Evolutionary conservation across 2,797 vertebrate genomes (phyloP), one percentile per base, ranked within the genome.

Genomic region (Menidia menidia): DNA sequence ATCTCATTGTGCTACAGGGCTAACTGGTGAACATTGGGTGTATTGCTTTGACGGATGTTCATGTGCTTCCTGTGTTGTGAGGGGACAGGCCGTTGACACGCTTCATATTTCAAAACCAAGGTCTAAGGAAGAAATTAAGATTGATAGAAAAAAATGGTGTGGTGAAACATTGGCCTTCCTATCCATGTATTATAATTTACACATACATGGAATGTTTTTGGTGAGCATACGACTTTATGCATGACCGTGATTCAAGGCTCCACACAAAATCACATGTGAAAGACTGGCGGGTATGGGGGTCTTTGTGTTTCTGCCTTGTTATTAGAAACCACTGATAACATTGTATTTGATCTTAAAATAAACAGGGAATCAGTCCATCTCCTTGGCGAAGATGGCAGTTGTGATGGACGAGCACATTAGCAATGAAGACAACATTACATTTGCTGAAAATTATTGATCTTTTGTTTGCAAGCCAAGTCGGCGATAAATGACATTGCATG

Each of bases 391-490:
- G 91, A 90, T 92, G 93, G 92, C 93, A 93, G 93, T 88, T 86
- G 91, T 94, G 94, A 95, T 94, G 94, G 94, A 95, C 92, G 92
- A 94, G 90, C 92, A 80, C 94, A 95, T 95, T 95, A 95, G 93
- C 87, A 85, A 88, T 89, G 90, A 92, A 91, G 93, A 95, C 93
- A 94, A 94, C 94, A 94, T 94, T 94, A 94, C 93, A 94, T 94
- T 94, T 95, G 94, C 94, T 95, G 91, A 94, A 94, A 95, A 95
- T 95, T 95, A 94, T 95, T 94, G 94, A 95, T 95, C 94, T 94
- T 95, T 95, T 94, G 93, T 95, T 95, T 95, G 93, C 75, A 86
- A 94, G 94, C 93, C 93, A 94, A 94, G 94, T 92, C 93, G 88
- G 90, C 92, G 90, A 94, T 94, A 95, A 95, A 94, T 94, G 94